Percentiles rank a stretch among this genome's conserved stretches.
These are phyloP conservation scores for Macrochelys suwanniensis DNA, from an alignment of 2,797 vertebrate genomes.

Conservation along the genomic window DNA sequence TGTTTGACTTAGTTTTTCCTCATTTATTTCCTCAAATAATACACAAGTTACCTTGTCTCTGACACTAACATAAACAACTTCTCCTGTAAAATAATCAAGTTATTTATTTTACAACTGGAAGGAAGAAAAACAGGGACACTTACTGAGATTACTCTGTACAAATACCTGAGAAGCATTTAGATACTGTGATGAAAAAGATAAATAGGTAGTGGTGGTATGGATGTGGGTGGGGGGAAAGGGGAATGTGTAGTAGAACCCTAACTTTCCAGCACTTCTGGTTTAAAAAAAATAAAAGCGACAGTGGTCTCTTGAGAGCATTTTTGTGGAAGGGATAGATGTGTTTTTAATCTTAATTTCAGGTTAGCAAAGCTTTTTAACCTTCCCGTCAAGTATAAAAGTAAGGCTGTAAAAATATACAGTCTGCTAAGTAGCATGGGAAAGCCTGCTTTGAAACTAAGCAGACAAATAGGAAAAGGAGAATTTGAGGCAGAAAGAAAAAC, in stretches of 20 bases:
- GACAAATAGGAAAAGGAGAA: slow-evolving; percentile 7
- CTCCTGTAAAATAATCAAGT: background rate
- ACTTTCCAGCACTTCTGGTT: background rate
- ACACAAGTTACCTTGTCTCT: background rate
- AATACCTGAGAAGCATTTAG: background rate
- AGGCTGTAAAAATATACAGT: background rate
- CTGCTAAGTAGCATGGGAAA: background rate
- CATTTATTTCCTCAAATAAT: background rate
- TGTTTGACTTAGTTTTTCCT: background rate
- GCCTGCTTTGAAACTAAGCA: background rate
- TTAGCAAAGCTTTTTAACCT: slow-evolving; percentile 4
- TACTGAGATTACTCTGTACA: background rate
- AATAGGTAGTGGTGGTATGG: background rate
- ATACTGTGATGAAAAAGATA: background rate
- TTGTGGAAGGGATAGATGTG: background rate
- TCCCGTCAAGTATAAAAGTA: slow-evolving; percentile 8
- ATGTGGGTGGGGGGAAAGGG: background rate
- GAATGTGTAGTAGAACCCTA: background rate
- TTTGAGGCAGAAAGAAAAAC: slow-evolving; percentile 6
- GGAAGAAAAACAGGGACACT: background rate
- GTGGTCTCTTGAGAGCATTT: background rate
- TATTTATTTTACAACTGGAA: background rate
- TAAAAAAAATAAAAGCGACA: background rate
- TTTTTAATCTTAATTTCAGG: background rate
- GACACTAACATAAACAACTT: background rate